Conservation (phyloP, 23 tunicate species). For the Corella eumyota region DNA sequence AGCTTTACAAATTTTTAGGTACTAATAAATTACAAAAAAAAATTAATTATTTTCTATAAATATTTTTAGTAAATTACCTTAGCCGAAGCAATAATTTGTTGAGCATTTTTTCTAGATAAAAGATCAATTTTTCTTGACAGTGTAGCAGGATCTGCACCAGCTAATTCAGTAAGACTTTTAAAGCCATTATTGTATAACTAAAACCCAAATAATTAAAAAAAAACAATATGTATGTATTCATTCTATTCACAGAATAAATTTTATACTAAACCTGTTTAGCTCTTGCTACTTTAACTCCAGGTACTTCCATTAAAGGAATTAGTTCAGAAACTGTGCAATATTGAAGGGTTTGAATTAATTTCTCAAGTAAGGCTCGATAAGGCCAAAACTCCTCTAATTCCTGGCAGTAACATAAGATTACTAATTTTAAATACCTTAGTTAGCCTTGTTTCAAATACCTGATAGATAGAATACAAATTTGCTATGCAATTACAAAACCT, state of each 20-base stretch:
- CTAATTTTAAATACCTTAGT: too few species aligned
- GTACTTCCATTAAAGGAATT: constrained; percentile 73
- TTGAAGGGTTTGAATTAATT: constrained; percentile 52
- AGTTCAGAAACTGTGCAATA: constrained; percentile 60
- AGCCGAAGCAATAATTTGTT: constrained; percentile 72
- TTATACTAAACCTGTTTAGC: constrained; percentile 69
- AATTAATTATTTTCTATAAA: too few species aligned
- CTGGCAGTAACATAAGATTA: not conserved
- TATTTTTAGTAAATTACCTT: too few species aligned
- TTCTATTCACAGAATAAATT: not conserved
- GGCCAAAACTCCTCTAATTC: constrained; percentile 88
- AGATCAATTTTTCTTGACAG: constrained; percentile 40
- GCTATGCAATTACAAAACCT: too few species aligned
- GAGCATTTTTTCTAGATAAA: constrained; percentile 65
- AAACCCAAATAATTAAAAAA: constrained; percentile 1
- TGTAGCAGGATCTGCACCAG: constrained; percentile 17
- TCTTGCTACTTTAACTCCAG: constrained; percentile 67
- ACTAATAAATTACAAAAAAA: too few species aligned
- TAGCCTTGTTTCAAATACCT: too few species aligned
- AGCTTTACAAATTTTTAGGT: too few species aligned
- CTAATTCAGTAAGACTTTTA: constrained; percentile 49
- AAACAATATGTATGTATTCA: not conserved
- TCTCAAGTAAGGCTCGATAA: constrained; percentile 63
- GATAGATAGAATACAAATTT: too few species aligned
- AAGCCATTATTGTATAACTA: constrained; percentile 67